These are phyloP conservation scores for Megaceryle alcyon DNA, from an alignment of 2,797 vertebrate genomes.

Conservation along the genomic window DNA sequence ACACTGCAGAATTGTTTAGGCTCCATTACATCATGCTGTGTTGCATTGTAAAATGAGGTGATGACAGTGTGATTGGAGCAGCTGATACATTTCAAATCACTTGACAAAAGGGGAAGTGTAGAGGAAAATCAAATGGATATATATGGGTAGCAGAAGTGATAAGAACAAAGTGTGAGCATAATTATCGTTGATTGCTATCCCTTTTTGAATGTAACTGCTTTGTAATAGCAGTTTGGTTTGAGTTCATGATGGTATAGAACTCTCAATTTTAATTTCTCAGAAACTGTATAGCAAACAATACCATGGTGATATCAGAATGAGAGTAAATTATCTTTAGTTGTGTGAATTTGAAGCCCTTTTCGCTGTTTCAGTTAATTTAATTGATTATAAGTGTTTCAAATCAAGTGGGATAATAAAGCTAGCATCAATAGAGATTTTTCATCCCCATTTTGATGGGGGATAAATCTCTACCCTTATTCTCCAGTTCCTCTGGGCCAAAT, in stretches of 20 bases:
- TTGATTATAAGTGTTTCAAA: conserved; percentile 7
- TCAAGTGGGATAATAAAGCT: background rate
- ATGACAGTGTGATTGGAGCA: conserved; percentile 38
- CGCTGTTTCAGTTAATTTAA: background rate
- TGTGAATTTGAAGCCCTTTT: background rate
- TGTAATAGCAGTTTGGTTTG: background rate
- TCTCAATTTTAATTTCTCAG: background rate
- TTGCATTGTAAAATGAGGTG: conserved; percentile 58
- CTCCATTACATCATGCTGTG: conserved; percentile 47
- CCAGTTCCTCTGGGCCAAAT: background rate
- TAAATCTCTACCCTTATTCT: background rate
- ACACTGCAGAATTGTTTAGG: conserved; percentile 35
- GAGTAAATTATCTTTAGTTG: background rate
- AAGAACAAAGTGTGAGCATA: background rate
- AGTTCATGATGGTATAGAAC: background rate
- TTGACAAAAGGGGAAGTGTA: conserved; percentile 43
- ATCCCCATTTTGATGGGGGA: background rate
- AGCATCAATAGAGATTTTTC: background rate
- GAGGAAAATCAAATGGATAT: conserved; percentile 25
- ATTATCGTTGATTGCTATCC: background rate
- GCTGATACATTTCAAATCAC: conserved; percentile 46
- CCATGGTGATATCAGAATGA: background rate
- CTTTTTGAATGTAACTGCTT: background rate
- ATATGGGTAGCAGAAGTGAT: background rate
- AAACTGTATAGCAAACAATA: background rate